A percentile compares a stretch with the other conserved stretches of the same genome.
These are phyloP conservation scores for Hyperoplus lanceolatus DNA, from an alignment of 2,797 vertebrate genomes.

Conservation along the genomic window DNA sequence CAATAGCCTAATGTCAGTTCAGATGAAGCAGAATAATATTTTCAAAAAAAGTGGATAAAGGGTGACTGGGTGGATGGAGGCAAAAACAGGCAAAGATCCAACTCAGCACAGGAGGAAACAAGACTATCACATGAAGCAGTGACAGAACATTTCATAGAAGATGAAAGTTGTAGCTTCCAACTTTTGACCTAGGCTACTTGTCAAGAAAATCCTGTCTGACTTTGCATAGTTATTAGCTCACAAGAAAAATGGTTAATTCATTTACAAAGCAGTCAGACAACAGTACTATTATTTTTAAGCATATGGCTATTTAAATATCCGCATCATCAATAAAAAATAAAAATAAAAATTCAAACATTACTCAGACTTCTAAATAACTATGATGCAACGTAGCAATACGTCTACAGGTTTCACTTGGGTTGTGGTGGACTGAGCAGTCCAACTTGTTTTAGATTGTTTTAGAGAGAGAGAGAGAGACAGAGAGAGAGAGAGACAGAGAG, in stretches of 20 bases:
- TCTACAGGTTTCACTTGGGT: neutral
- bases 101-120: neutral
- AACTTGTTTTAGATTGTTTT: slow-evolving; percentile 37
- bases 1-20: slow-evolving; percentile 18
- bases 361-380: neutral
- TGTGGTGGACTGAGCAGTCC: neutral
- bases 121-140: neutral
- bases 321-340: neutral
- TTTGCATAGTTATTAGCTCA: neutral
- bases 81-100: neutral
- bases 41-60: slow-evolving; percentile 22
- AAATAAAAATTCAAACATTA: neutral
- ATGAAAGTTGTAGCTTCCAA: neutral
- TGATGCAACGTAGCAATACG: neutral
- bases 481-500: neutral
- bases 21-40: slow-evolving; percentile 9
- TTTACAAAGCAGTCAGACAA: slow-evolving; percentile 47
- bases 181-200: neutral
- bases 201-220: neutral
- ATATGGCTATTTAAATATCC: neutral
- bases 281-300: neutral
- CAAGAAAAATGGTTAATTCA: slow-evolving; percentile 38
- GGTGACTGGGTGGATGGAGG: neutral
- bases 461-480: neutral
- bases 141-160: neutral